phyloP scores from a whole-genome alignment of 2,888 invertebrate species.

The Diaphora mendica region DNA sequence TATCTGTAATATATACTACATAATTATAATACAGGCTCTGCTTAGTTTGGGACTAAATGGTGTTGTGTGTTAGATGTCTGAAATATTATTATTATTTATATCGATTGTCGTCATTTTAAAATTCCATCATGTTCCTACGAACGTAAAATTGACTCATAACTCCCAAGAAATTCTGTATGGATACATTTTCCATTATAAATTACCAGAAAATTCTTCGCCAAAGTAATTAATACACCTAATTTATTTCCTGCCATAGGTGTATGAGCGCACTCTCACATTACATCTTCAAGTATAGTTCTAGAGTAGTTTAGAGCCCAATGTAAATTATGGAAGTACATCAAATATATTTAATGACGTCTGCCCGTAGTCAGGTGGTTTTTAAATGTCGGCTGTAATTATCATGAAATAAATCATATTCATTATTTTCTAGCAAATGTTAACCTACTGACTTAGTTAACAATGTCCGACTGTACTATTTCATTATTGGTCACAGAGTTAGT shows the following conservation, averaged over 20 bases:
- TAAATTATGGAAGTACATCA: slow-evolving; percentile 59
- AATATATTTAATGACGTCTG: slow-evolving; percentile 56
- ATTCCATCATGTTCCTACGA: neutral
- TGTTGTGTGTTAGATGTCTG: no score
- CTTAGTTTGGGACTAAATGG: no score
- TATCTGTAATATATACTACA: no score
- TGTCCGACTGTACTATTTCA: neutral
- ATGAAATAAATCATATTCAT: neutral
- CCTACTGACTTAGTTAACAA: neutral
- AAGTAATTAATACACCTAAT: slow-evolving; percentile 6
- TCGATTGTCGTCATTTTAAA: neutral
- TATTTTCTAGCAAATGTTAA: neutral
- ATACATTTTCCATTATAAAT: neutral
- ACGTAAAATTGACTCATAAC: neutral
- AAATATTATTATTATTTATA: neutral
- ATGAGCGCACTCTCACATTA: neutral
- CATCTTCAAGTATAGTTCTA: slow-evolving; percentile 48
- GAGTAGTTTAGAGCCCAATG: slow-evolving; percentile 48
- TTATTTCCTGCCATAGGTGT: slow-evolving; percentile 4
- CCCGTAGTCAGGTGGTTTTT: slow-evolving; percentile 27
- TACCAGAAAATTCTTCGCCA: neutral
- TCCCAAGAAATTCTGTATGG: neutral
- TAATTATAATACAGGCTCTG: no score
- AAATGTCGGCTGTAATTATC: neutral
- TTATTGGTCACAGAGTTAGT: neutral